phyloP scores from a whole-genome alignment of 2,888 invertebrate genomes.

The Belgica antarctica region DNA sequence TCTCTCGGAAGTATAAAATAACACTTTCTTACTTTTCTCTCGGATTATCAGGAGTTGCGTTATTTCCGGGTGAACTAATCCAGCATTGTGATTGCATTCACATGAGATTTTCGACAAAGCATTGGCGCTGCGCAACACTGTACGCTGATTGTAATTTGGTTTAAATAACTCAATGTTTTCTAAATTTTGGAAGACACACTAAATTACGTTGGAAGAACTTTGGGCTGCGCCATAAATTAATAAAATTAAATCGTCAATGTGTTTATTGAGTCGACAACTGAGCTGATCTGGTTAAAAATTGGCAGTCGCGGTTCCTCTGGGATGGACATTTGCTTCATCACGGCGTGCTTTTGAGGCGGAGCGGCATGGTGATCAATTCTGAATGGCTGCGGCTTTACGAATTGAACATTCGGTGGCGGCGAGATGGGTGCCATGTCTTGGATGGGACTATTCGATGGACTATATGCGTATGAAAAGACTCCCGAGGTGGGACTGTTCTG shows the following conservation, averaged over 20 bases:
- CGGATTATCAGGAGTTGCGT: not conserved
- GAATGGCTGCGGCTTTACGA: slow-evolving; percentile 27
- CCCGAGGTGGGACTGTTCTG: slow-evolving; percentile 49
- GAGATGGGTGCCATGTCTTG: slow-evolving; percentile 35
- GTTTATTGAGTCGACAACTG: slow-evolving; percentile 55
- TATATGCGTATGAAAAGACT: slow-evolving; percentile 30
- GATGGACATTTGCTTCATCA: slow-evolving; percentile 38
- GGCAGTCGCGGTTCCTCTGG: slow-evolving; percentile 68
- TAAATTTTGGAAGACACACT: slow-evolving; percentile 3
- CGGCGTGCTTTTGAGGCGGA: not conserved
- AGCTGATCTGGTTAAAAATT: slow-evolving; percentile 72
- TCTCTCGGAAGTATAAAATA: slow-evolving; percentile 6
- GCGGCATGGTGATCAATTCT: not conserved
- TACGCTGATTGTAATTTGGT: not conserved
- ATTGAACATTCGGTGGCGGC: slow-evolving; percentile 25
- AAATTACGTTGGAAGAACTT: slow-evolving; percentile 17
- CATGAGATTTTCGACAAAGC: not conserved
- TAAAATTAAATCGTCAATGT: slow-evolving; percentile 48
- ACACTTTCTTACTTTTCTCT: slow-evolving; percentile 3
- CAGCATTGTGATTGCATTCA: not conserved
- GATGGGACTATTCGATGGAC: slow-evolving; percentile 33
- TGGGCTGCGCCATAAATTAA: not conserved
- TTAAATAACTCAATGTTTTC: not conserved
- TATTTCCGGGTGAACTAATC: not conserved
- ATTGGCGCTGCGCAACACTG: not conserved